Conservation (phyloP, 2,797 vertebrate genomes). For the Sternotherus odoratus region DNA sequence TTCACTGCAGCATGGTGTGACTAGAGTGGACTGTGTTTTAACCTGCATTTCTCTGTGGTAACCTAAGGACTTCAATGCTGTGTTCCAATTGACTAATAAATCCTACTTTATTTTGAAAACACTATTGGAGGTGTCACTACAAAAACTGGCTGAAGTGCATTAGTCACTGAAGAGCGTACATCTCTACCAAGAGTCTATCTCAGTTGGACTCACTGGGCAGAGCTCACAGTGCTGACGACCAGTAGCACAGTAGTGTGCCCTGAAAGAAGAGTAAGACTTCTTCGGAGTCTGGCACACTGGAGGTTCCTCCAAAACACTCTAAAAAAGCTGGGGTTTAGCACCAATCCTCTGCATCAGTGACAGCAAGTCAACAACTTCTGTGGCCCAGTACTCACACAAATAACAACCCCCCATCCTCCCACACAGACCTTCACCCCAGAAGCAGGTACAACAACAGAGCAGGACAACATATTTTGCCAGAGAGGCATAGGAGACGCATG, state of each 20-base stretch:
- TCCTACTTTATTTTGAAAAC: background rate
- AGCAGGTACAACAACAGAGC: slow-evolving; percentile 53
- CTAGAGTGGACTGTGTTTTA: background rate
- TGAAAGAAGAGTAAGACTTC: background rate
- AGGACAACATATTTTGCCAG: slow-evolving; percentile 36
- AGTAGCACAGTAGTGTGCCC: background rate
- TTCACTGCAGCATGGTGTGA: background rate
- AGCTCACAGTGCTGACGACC: background rate
- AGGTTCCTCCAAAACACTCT: background rate
- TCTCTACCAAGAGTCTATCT: background rate
- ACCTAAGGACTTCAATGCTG: background rate
- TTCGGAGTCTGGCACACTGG: background rate
- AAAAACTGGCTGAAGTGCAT: background rate
- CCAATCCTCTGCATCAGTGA: background rate
- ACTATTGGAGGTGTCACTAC: background rate
- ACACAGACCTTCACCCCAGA: background rate
- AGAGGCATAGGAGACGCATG: slow-evolving; percentile 15
- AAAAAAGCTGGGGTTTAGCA: background rate
- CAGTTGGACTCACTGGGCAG: background rate
- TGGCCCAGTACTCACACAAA: background rate
- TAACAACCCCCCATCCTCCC: background rate
- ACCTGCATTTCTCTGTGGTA: background rate
- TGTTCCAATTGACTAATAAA: background rate
- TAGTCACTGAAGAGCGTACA: background rate
- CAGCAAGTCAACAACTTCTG: background rate